Evolutionary conservation across 2,797 vertebrate genomes (phyloP).

Genomic region (Petrocephalus schoutedeni): DNA sequence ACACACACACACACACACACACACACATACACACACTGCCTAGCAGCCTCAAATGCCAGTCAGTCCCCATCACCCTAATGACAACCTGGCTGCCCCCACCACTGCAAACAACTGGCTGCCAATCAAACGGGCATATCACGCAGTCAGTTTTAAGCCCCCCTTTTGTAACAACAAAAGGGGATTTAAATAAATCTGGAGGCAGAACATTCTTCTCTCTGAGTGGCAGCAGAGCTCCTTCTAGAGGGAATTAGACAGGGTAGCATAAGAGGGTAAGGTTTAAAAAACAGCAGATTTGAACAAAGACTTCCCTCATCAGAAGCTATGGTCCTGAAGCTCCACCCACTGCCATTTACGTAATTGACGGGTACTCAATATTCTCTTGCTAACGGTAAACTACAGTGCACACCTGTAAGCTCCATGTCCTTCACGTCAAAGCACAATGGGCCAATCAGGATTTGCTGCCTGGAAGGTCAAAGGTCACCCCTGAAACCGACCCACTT

Average conservation of each 20-base stretch:
- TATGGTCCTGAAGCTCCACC: neutral
- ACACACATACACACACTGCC: neutral
- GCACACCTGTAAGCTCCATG: neutral
- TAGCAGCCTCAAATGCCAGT: neutral
- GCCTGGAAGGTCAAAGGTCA: neutral
- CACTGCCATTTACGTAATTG: neutral
- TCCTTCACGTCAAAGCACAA: neutral
- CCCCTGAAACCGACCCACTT: neutral
- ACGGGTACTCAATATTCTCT: neutral
- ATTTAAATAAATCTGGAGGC: neutral
- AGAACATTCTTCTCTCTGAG: neutral
- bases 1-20: neutral
- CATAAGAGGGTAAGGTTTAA: constrained; percentile 52
- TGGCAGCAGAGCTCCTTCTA: neutral
- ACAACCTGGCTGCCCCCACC: neutral
- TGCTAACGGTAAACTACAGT: neutral
- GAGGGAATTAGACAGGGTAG: constrained; percentile 35
- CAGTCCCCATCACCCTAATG: neutral
- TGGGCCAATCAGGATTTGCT: neutral
- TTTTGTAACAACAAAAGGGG: constrained; percentile 1
- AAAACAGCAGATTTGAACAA: neutral
- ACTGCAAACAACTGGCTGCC: neutral
- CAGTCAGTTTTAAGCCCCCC: neutral
- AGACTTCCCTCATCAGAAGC: neutral
- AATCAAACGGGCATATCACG: neutral